Evolutionary conservation across 1,140 invertebrate species (phyloP), one percentile per base, ranked within the genome.

Genomic region (Trissolcus basalis): DNA sequence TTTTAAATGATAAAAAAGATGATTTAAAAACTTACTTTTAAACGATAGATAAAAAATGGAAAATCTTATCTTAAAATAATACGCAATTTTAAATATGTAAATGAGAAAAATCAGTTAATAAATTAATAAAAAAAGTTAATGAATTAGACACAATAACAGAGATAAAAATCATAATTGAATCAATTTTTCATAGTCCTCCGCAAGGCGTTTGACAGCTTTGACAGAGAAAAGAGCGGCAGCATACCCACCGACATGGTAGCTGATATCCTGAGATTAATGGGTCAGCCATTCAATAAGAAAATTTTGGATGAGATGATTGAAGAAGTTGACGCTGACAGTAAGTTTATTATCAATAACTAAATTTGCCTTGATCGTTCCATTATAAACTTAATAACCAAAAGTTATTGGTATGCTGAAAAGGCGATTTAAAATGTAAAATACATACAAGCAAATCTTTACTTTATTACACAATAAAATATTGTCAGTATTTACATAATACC

Each of bases 141-240:
- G n/a, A n/a, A n/a, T n/a, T n/a, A n/a, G n/a, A n/a, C n/a, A n/a
- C n/a, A n/a, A n/a, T n/a, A n/a, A n/a, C n/a, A n/a, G n/a, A n/a
- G n/a, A n/a, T n/a, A n/a, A n/a, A n/a, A n/a, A n/a, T n/a, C n/a
- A n/a, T n/a, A n/a, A n/a, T n/a, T n/a, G n/a, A n/a, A 19, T 43
- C 6, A 44, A 41, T 78, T 77, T 27, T 41, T 9, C 36, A n/a
- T 48, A 96, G 96, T 97, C 78, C 91, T 97, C 70, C 94, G 94
- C 82, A 97, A 97, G 89, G 96, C 96, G 45, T 98, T 98, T 89
- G 96, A 98, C 91, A 97, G 96, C 86, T 98, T 98, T 87, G 97
- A 98, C 90, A 93, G 94, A 82, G 95, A 97, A 83, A 96, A 96
- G 86, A 96, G 93, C 73, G 97, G 97, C 74, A 96, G 94, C 83